Conservation (phyloP, 2,113 vertebrate species). For the Eudorcas thomsonii region DNA sequence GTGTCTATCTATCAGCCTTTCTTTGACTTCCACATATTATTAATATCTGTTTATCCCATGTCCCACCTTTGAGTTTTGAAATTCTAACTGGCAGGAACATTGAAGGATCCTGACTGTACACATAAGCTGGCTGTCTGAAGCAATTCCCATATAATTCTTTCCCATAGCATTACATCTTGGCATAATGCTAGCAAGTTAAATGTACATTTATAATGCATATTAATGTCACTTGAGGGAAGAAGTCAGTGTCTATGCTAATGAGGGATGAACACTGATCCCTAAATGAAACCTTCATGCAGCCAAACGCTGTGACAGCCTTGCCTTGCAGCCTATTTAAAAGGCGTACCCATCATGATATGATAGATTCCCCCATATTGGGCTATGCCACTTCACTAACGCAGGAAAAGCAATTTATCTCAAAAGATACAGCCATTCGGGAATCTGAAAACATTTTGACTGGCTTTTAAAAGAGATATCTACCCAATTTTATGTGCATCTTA, state of each 20-base stretch:
- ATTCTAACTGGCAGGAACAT: neutral
- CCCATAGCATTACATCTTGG: neutral
- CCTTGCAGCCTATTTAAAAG: neutral
- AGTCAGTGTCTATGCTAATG: constrained; percentile 23
- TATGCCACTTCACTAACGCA: neutral
- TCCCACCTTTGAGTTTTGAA: neutral
- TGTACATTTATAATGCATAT: constrained; percentile 48
- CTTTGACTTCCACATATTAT: neutral
- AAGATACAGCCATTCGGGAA: neutral
- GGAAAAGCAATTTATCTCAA: neutral
- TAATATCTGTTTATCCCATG: neutral
- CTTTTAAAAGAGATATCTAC: constrained; percentile 17
- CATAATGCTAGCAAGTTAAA: neutral
- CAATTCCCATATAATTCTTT: neutral
- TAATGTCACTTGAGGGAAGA: constrained; percentile 38
- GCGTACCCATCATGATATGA: neutral
- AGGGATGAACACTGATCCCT: neutral
- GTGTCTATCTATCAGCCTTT: neutral
- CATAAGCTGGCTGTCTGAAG: neutral
- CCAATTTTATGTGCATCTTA: neutral
- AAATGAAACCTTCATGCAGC: neutral
- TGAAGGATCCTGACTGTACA: neutral
- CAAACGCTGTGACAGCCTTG: neutral
- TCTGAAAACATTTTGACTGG: neutral
- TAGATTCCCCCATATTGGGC: neutral